These are phyloP conservation scores for Xiphorhynchus elegans DNA, from an alignment of 2,113 vertebrate genomes.

Conservation along the genomic window DNA sequence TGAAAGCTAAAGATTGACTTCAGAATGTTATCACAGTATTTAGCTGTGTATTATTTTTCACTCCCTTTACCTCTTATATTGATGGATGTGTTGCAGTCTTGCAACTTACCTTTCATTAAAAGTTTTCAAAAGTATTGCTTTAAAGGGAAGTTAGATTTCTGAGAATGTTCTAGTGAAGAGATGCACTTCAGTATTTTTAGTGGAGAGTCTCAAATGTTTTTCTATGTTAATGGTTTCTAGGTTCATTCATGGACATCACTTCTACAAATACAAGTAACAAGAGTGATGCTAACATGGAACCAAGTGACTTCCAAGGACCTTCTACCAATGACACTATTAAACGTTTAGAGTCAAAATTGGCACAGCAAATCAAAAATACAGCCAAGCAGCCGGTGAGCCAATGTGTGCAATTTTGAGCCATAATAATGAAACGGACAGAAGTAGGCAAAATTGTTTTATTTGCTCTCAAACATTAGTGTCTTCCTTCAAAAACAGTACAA, in stretches of 20 bases:
- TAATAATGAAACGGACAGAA: neutral
- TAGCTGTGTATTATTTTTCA: neutral
- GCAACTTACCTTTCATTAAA: neutral
- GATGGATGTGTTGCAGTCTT: neutral
- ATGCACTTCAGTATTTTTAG: neutral
- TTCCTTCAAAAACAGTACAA: neutral
- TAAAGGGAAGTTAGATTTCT: neutral
- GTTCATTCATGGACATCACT: conserved; percentile 89
- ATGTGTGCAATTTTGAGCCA: neutral
- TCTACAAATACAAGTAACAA: conserved; percentile 93
- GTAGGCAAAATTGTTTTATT: neutral
- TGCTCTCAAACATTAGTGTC: neutral
- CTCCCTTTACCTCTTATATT: neutral
- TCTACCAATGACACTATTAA: conserved; percentile 97
- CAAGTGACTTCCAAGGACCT: conserved; percentile 86
- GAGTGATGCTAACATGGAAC: conserved; percentile 91
- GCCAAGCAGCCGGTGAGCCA: conserved; percentile 79
- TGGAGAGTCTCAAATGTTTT: neutral
- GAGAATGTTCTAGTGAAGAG: neutral
- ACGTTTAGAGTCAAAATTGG: conserved; percentile 88
- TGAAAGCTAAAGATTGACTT: neutral
- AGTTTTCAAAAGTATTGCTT: neutral
- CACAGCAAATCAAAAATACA: conserved; percentile 85
- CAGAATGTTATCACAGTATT: neutral
- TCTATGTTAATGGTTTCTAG: conserved; percentile 67